Base-by-base conservation (phyloP, 1,140 invertebrate species). In the Papilio glaucus region DNA sequence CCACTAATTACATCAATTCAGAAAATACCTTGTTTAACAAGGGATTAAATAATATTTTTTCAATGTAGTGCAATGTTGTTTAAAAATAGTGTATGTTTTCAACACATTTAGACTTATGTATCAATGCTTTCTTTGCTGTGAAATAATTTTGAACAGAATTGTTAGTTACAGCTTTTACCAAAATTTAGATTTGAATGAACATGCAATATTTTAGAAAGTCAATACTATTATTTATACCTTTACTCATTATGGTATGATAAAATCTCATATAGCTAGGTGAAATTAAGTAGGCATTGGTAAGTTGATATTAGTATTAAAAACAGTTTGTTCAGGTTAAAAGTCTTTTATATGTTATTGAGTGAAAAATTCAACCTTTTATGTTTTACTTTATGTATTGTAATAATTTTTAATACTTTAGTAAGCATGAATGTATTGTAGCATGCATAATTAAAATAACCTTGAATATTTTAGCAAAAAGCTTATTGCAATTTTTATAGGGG, bases 401-500 rank as follows among this genome's bases (percentile, higher is more conserved):
- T 49, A 1, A 21, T 21, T 49, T 21, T 21, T 7, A 49, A 49
- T 24, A 26, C 21, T 1, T 24, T 26, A 24, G 21, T 5, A 57
- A 10, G 9, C 9, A 53, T 53, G 18, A 21, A 4, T 53, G 21
- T 12, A 53, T 26, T 57, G 9, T 3, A 26, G 21, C 10, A 26
- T 21, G 24, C 24, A 4, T 6, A 57, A 3, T 24, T 57, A 49
- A 2, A 24, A 9, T 4, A 57, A 57, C 10, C 10, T 57, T 5
- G 21, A 57, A 57, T 26, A 12, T 57, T 26, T 24, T 26, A 26
- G 18, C 21, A 26, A 65, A 39, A 65, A 72, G 21, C 13, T 45
- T 26, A 62, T 18, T 63, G 39, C 41, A 63, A 41, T 45, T 81
- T 75, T 72, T 88, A 73, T 82, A 93, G 93, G 91, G 92, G 90